These are phyloP conservation scores for Zalophus californianus DNA, from an alignment of 2,797 vertebrate species.

Conservation along the genomic window DNA sequence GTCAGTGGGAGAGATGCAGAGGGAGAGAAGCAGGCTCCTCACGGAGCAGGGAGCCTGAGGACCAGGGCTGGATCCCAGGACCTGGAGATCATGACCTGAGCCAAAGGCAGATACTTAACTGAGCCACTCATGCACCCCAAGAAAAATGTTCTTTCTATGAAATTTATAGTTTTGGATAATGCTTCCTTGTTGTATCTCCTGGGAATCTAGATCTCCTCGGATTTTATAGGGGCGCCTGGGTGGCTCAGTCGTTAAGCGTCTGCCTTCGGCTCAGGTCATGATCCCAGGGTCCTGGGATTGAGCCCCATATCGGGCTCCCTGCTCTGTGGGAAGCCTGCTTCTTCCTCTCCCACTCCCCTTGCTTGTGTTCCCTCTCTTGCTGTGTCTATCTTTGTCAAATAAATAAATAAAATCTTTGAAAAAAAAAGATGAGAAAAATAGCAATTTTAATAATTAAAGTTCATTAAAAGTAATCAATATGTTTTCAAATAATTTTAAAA, in stretches of 20 bases:
- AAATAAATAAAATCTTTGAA: too few species aligned
- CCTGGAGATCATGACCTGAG: background rate
- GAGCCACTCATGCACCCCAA: background rate
- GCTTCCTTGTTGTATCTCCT: too few species aligned
- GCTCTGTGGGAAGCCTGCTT: too few species aligned
- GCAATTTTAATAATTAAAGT: background rate
- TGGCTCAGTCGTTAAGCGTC: too few species aligned
- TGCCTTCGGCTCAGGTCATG: too few species aligned
- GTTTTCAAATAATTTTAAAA: background rate
- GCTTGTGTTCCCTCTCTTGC: too few species aligned
- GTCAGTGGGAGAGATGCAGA: too few species aligned
- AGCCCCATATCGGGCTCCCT: too few species aligned
- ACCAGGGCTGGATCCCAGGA: background rate
- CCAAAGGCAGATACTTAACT: background rate
- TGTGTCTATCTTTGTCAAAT: too few species aligned
- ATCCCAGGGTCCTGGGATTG: too few species aligned
- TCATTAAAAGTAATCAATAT: background rate
- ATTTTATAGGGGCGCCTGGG: background rate
- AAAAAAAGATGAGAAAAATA: background rate
- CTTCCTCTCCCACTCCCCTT: too few species aligned
- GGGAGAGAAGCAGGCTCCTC: background rate
- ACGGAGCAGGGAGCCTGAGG: background rate
- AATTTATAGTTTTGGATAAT: background rate
- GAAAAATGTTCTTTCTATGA: background rate
- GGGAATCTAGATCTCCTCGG: background rate